Percentiles rank a stretch among this genome's conserved stretches.
Conservation (phyloP, 2,797 vertebrate species). For the Gambelia wislizenii region DNA sequence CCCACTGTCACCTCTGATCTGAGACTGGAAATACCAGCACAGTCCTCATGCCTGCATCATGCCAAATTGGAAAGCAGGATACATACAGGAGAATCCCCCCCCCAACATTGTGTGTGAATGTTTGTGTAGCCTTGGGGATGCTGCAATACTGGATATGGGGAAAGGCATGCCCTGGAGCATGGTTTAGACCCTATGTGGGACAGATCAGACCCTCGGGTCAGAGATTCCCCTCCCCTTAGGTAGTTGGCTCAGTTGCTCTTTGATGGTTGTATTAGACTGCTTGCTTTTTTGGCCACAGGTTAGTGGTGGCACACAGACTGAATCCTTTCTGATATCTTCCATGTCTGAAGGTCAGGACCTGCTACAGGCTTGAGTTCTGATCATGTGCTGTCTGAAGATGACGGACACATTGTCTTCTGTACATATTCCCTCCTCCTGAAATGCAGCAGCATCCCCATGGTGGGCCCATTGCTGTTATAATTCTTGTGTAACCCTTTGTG, state of each 20-base stretch:
- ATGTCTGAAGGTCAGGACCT: not conserved
- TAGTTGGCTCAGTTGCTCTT: too few relatives aligned
- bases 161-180: too few relatives aligned
- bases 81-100: too few relatives aligned
- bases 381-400: not conserved
- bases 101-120: too few relatives aligned
- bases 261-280: not conserved
- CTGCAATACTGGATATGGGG: too few relatives aligned
- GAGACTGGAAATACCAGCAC: too few relatives aligned
- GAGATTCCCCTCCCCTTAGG: not conserved
- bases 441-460: not conserved
- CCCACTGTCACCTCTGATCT: too few relatives aligned
- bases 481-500: conserved; percentile 25
- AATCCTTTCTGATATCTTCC: not conserved
- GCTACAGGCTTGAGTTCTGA: not conserved
- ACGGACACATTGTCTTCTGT: not conserved
- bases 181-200: too few relatives aligned
- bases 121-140: too few relatives aligned
- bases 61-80: too few relatives aligned
- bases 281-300: not conserved
- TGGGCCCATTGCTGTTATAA: conserved; percentile 2
- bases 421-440: not conserved
- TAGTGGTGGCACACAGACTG: not conserved
- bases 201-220: too few relatives aligned
- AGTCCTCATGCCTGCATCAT: too few relatives aligned